A percentile compares a stretch with the other conserved stretches of the same genome.
Conservation (phyloP, 1,140 invertebrate genomes). For the Goniozus legneri region DNA sequence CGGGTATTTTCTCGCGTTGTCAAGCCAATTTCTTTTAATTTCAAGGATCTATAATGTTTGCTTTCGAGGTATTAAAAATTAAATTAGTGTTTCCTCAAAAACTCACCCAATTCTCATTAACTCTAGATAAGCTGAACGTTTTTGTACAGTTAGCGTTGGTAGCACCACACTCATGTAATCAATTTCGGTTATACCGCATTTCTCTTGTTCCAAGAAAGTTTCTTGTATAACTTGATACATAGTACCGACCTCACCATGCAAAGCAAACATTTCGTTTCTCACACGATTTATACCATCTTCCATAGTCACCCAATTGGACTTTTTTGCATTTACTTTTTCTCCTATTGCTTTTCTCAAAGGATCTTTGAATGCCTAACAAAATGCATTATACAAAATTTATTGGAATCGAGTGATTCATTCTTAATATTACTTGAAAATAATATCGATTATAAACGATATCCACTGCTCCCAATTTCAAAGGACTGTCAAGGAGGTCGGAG, state of each 20-base stretch:
- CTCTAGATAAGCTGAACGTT: slow-evolving; percentile 61
- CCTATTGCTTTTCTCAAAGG: slow-evolving; percentile 59
- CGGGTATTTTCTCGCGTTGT: slow-evolving; percentile 56
- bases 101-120: too few species aligned
- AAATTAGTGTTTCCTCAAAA: not conserved
- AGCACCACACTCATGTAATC: slow-evolving; percentile 59
- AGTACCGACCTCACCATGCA: slow-evolving; percentile 61
- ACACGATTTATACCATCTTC: slow-evolving; percentile 59
- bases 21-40: slow-evolving; percentile 60
- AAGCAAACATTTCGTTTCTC: slow-evolving; percentile 62
- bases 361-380: too few species aligned
- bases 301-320: slow-evolving; percentile 55
- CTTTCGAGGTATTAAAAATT: too few species aligned
- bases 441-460: slow-evolving; percentile 63
- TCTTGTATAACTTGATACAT: slow-evolving; percentile 63
- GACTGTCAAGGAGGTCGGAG: slow-evolving; percentile 58
- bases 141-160: slow-evolving; percentile 59
- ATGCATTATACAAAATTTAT: too few species aligned
- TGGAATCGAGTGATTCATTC: too few species aligned
- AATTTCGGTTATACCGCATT: slow-evolving; percentile 64
- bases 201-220: slow-evolving; percentile 64
- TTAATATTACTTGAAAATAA: slow-evolving; percentile 64
- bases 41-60: slow-evolving; percentile 50
- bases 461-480: slow-evolving; percentile 59
- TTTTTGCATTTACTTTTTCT: slow-evolving; percentile 58